Base-by-base conservation (phyloP, 2,797 vertebrate species). In the Tinamus major region DNA sequence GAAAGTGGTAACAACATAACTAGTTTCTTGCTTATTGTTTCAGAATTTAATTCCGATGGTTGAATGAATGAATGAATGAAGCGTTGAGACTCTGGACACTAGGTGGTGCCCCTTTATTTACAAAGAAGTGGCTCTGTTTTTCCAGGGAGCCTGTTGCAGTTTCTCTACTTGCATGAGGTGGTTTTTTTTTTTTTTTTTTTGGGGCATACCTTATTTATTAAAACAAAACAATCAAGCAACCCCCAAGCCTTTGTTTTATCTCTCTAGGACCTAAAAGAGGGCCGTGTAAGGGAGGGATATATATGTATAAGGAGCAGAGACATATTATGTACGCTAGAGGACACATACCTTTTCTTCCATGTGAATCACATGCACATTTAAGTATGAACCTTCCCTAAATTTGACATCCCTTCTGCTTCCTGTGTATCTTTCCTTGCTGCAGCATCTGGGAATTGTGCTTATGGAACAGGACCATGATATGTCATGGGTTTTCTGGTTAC, bases 21-120 rank as follows among this genome's bases (percentile, higher is more conserved):
- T 0, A 3, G 9, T 13, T 90, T 82, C 29, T 58, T 42, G 1
- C 13, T 15, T 23, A 11, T 46, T 1, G 0, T 62, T 55, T 83
- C 9, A 4, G 17, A 48, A 62, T 6, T 35, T 35, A 67, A 31
- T 63, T 67, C 37, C 29, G 13, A 42, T 24, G 17, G 75, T 85
- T 80, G 59, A 56, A 35, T 62, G 2, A 15, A 24, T 23, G 48
- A 56, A 35, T 62, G 2, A 15, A 24, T 23, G 48, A 48, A 48
- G 44, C 44, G 19, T 46, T 46, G 44, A 46, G 44, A 46, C 19
- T 41, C 1, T 84, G 94, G 87, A 92, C 98, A 85, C 69, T 71
- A 97, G 98, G 68, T 95, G 98, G 97, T 93, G 61, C 95, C 85
- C 83, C 11, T 90, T 72, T 24, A 74, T 33, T 87, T 55, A 31